These are phyloP conservation scores for Orgyia antiqua DNA, from an alignment of 2,888 invertebrate genomes.

Conservation along the genomic window DNA sequence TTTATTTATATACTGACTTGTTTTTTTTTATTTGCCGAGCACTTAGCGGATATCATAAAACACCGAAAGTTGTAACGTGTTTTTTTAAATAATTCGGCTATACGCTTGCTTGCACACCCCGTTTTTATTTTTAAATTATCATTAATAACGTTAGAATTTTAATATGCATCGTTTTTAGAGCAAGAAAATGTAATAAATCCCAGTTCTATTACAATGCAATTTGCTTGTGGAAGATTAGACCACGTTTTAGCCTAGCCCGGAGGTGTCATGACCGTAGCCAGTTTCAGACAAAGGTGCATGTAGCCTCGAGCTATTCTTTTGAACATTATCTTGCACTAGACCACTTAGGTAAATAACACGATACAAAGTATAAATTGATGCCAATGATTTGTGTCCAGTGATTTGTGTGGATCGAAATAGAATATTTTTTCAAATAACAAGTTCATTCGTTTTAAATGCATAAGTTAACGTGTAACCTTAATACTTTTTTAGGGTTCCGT, in stretches of 20 bases:
- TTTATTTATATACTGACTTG: conserved; percentile 13
- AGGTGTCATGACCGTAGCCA: conserved; percentile 42
- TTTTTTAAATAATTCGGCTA: conserved; percentile 18
- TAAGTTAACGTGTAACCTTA: too few species aligned
- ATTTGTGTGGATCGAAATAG: conserved; percentile 25
- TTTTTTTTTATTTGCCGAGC: conserved; percentile 1
- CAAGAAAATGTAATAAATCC: conserved; percentile 12
- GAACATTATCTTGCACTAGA: conserved; percentile 43
- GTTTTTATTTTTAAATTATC: conserved; percentile 18
- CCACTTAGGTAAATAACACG: conserved; percentile 57
- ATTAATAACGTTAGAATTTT: conserved; percentile 9
- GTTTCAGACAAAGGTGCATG: conserved; percentile 39
- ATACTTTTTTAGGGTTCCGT: too few species aligned
- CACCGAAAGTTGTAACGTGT: conserved; percentile 14
- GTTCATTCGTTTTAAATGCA: conserved; percentile 17
- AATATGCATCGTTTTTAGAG: conserved; percentile 8
- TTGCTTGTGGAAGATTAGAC: conserved; percentile 35
- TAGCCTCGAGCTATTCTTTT: conserved; percentile 40
- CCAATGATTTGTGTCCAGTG: conserved; percentile 34
- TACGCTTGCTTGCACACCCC: conserved; percentile 42
- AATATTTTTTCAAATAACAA: conserved; percentile 20
- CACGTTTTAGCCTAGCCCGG: conserved; percentile 40
- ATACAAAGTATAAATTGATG: conserved; percentile 39
- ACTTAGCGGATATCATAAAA: conserved; percentile 16
- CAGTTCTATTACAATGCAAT: conserved; percentile 34